These are phyloP conservation scores for Osmoderma eremita DNA, from an alignment of 2,888 invertebrate species.

Conservation along the genomic window DNA sequence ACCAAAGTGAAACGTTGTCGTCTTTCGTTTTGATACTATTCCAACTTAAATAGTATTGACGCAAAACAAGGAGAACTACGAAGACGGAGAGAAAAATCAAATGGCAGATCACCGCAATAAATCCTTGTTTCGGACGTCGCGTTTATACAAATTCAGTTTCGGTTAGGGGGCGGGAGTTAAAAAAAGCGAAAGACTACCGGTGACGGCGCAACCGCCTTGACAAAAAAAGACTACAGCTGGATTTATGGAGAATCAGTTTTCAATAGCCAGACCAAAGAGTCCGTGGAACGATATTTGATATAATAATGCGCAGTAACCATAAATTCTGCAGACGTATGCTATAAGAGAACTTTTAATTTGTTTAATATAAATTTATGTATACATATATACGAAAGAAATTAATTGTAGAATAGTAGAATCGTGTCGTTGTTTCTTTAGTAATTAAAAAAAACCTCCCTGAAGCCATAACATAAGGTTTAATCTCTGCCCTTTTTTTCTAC, in stretches of 20 bases:
- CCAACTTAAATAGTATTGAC: slow-evolving; percentile 20
- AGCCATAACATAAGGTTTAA: too few relatives aligned
- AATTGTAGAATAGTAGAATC: too few relatives aligned
- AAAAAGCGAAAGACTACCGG: slow-evolving; percentile 30
- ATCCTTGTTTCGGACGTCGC: slow-evolving; percentile 37
- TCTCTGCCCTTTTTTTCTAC: not conserved
- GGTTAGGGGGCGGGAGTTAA: slow-evolving; percentile 19
- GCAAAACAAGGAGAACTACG: slow-evolving; percentile 24
- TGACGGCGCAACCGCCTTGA: not conserved
- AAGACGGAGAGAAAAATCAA: slow-evolving; percentile 29
- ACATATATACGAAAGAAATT: too few relatives aligned
- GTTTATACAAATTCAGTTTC: slow-evolving; percentile 33
- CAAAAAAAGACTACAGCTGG: slow-evolving; percentile 25
- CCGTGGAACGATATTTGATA: slow-evolving; percentile 12
- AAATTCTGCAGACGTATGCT: slow-evolving; percentile 13
- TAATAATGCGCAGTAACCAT: slow-evolving; percentile 19
- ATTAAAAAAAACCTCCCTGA: too few relatives aligned
- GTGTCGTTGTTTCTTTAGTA: too few relatives aligned
- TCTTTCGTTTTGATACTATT: slow-evolving; percentile 12
- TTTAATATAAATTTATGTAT: too few relatives aligned
- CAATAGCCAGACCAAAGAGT: slow-evolving; percentile 25
- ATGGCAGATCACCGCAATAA: slow-evolving; percentile 29
- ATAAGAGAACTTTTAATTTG: not conserved
- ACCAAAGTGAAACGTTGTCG: slow-evolving; percentile 9
- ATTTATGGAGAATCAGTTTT: slow-evolving; percentile 33